Evolutionary conservation across 2,797 vertebrate genomes (phyloP).

Genomic region (Aulostomus chinensis): DNA sequence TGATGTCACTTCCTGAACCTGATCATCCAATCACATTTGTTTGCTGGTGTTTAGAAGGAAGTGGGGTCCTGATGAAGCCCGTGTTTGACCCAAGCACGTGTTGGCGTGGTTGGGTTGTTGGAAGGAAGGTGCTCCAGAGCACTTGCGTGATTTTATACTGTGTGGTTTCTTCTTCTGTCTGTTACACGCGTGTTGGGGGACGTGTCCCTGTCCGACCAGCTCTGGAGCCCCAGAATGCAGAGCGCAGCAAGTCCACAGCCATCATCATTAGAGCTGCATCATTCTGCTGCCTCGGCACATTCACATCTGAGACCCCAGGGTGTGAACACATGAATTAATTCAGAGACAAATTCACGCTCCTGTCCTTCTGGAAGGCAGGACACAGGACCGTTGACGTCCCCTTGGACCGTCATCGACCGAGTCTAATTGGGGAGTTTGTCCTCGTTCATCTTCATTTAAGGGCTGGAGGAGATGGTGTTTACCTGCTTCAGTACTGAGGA

Average conservation of each 20-base stretch:
- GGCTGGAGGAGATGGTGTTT: constrained; percentile 67
- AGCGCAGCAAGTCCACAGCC: constrained; percentile 75
- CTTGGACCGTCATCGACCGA: constrained; percentile 48
- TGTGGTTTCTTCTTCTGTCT: too few relatives aligned
- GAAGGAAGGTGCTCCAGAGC: too few relatives aligned
- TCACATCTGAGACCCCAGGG: constrained; percentile 66
- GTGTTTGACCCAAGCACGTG: too few relatives aligned
- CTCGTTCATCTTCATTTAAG: constrained; percentile 74
- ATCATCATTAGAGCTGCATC: constrained; percentile 77
- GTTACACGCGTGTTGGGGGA: constrained; percentile 34
- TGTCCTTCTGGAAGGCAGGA: constrained; percentile 15
- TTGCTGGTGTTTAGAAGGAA: too few relatives aligned
- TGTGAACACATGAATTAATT: constrained; percentile 67
- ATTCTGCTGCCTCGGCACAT: constrained; percentile 78
- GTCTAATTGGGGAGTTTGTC: constrained; percentile 61
- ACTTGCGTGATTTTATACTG: too few relatives aligned
- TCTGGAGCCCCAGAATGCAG: constrained; percentile 57
- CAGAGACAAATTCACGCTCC: constrained; percentile 45
- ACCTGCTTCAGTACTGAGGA: constrained; percentile 60
- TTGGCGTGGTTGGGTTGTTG: too few relatives aligned
- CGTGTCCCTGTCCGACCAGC: constrained; percentile 24
- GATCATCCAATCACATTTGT: too few relatives aligned
- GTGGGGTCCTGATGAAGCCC: too few relatives aligned
- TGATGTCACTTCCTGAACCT: too few relatives aligned
- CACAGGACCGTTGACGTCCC: too few relatives aligned